These are phyloP conservation scores for Chydorus sphaericus DNA, from an alignment of 2,888 invertebrate genomes.

Conservation along the genomic window DNA sequence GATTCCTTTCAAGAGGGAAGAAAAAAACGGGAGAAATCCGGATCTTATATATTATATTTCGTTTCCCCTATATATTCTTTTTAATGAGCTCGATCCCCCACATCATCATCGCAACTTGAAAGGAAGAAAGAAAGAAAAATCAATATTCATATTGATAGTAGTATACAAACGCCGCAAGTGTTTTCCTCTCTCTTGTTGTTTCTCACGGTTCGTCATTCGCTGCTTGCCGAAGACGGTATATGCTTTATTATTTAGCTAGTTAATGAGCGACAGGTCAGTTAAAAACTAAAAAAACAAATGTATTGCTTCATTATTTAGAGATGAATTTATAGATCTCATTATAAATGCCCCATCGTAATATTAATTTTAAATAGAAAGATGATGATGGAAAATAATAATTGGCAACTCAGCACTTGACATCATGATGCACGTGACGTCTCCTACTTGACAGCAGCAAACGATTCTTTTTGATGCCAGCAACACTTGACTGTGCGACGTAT, in stretches of 20 bases:
- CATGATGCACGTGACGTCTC: no score
- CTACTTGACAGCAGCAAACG: no score
- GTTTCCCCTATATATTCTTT: neutral
- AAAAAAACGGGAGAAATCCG: constrained; percentile 3
- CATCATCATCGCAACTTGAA: neutral
- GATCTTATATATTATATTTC: neutral
- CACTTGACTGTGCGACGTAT: no score
- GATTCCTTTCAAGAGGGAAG: neutral
- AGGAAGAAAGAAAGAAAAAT: neutral
- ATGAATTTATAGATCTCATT: no score
- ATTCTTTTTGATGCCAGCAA: no score
- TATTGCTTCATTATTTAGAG: constrained; percentile 8
- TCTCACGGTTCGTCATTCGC: neutral
- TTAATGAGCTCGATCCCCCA: neutral
- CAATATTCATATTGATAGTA: neutral
- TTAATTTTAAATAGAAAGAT: no score
- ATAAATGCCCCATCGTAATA: no score
- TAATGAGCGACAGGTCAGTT: constrained; percentile 2
- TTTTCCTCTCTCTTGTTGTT: no score
- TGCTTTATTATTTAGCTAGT: neutral
- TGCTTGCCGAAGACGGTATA: neutral
- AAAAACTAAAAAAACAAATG: neutral
- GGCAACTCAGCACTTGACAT: no score
- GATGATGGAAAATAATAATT: no score
- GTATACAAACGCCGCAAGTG: no score